A percentile compares a stretch with the other conserved stretches of the same genome.
These are phyloP conservation scores for Gambelia wislizenii DNA, from an alignment of 2,797 vertebrate genomes.

Conservation along the genomic window DNA sequence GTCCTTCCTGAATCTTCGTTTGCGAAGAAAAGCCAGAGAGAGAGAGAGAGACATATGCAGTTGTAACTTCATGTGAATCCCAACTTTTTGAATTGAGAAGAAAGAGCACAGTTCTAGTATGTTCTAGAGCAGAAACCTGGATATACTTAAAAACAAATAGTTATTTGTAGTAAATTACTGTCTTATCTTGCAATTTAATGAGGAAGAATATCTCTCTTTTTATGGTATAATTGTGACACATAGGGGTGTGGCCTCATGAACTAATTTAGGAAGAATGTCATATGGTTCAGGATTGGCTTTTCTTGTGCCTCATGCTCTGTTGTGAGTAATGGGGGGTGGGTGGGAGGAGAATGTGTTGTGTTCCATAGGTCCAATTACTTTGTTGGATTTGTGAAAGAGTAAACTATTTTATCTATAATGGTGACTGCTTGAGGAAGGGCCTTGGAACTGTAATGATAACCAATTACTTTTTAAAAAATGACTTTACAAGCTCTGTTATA, in stretches of 20 bases:
- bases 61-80: neutral
- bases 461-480: neutral
- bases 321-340: neutral
- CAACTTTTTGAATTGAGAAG: constrained; percentile 15
- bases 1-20: too few relatives aligned
- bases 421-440: neutral
- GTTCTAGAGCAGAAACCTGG: neutral
- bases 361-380: neutral
- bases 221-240: neutral
- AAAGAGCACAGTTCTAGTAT: neutral
- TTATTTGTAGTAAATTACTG: neutral
- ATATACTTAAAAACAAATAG: neutral
- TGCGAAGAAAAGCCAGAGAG: too few relatives aligned
- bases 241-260: neutral
- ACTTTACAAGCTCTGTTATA: neutral
- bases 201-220: neutral
- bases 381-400: neutral
- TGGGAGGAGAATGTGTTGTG: neutral
- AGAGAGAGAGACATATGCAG: fast-evolving
- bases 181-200: neutral
- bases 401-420: neutral
- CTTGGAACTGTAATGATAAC: neutral
- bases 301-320: neutral
- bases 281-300: neutral
- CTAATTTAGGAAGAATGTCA: neutral